Percentiles rank a stretch among this genome's conserved stretches.
phyloP scores from a whole-genome alignment of 2,888 invertebrate genomes.

The Pogonocherus hispidulus region DNA sequence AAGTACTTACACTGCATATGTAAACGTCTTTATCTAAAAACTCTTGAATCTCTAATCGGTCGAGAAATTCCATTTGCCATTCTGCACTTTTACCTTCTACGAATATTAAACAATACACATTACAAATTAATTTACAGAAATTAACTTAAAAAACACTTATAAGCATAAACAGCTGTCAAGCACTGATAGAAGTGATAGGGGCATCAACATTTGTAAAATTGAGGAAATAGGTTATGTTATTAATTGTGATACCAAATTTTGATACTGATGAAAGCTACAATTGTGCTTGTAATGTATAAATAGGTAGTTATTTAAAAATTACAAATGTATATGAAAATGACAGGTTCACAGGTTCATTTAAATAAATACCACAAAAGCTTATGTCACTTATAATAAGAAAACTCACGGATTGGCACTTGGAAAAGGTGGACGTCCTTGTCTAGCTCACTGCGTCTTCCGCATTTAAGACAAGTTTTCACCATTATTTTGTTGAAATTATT shows the following conservation, averaged over 20 bases:
- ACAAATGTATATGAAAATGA: background rate
- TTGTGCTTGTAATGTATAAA: too few relatives aligned
- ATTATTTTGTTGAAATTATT: constrained; percentile 1
- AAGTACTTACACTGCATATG: constrained; percentile 22
- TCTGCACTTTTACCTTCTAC: constrained; percentile 6
- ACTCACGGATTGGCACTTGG: constrained; percentile 21
- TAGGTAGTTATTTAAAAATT: background rate
- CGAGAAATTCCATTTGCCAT: constrained; percentile 20
- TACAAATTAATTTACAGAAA: background rate
- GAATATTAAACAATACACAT: background rate
- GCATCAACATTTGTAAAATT: too few relatives aligned
- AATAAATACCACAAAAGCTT: background rate
- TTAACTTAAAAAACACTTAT: background rate
- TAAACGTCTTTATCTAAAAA: constrained; percentile 10
- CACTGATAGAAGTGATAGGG: background rate
- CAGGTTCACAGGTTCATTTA: too few relatives aligned
- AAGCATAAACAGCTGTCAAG: background rate
- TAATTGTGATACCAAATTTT: background rate
- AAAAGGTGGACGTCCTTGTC: constrained; percentile 18
- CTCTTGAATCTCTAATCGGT: constrained; percentile 11
- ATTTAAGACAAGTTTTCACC: constrained; percentile 19
- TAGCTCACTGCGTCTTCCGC: constrained; percentile 5
- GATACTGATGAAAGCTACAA: too few relatives aligned
- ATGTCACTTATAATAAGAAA: background rate
- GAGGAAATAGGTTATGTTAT: background rate